phyloP scores from a whole-genome alignment of 2,888 invertebrate species.

The Himalopsyche kuldschensis region DNA sequence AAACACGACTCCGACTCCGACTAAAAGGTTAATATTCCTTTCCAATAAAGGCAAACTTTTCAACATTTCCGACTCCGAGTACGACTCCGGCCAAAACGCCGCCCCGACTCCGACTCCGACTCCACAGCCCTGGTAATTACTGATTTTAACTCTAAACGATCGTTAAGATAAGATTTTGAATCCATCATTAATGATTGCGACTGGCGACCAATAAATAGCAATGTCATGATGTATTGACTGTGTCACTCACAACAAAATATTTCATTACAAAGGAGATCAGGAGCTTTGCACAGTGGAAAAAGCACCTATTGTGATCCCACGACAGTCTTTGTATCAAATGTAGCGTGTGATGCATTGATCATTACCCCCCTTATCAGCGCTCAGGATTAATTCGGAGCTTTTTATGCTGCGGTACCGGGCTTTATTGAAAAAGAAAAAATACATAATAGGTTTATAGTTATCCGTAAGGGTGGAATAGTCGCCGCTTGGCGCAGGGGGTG shows the following conservation, averaged over 20 bases:
- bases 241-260: neutral
- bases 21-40: too few species aligned
- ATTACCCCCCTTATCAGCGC: slow-evolving; percentile 29
- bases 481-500: slow-evolving; percentile 44
- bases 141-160: too few species aligned
- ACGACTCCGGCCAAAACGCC: too few species aligned
- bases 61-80: too few species aligned
- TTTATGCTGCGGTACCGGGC: slow-evolving; percentile 33
- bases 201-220: neutral
- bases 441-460: slow-evolving; percentile 41
- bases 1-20: too few species aligned
- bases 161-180: too few species aligned
- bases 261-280: neutral
- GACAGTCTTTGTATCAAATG: slow-evolving; percentile 35
- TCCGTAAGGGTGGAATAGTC: slow-evolving; percentile 14
- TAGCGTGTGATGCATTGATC: slow-evolving; percentile 38
- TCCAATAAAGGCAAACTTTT: too few species aligned
- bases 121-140: too few species aligned
- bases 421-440: slow-evolving; percentile 39
- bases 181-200: neutral
- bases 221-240: neutral
- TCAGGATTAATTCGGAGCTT: slow-evolving; percentile 36
- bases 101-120: too few species aligned
- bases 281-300: neutral
- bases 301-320: neutral